Percentiles rank a stretch among this genome's conserved stretches.
These are phyloP conservation scores for Halichoerus grypus DNA, from an alignment of 2,113 vertebrate genomes.

Conservation along the genomic window DNA sequence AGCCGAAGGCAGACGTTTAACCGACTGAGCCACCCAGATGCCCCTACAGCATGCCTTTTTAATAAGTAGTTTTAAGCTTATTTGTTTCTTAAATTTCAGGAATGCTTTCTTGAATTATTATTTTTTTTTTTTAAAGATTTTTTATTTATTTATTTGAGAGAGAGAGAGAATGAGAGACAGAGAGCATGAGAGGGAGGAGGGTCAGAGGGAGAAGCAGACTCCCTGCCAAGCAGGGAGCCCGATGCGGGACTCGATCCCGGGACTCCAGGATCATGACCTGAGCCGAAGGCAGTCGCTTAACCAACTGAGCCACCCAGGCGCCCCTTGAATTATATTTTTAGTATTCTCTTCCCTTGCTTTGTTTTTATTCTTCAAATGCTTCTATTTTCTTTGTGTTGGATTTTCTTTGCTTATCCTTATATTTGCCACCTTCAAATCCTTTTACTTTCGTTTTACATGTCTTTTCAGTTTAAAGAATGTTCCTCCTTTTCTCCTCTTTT, in stretches of 20 bases:
- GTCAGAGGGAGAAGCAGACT: too few species aligned
- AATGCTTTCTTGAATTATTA: background rate
- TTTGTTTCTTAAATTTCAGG: constrained; percentile 24
- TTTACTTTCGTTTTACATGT: constrained; percentile 23
- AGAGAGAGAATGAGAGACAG: too few species aligned
- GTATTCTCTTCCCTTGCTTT: background rate
- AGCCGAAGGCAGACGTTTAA: too few species aligned
- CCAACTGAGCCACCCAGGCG: too few species aligned
- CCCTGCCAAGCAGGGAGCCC: too few species aligned
- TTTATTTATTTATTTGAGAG: too few species aligned
- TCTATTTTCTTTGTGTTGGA: background rate
- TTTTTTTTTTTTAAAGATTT: too few species aligned
- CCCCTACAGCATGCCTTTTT: background rate
- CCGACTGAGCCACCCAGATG: background rate
- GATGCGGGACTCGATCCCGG: too few species aligned
- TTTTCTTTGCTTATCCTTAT: constrained; percentile 18
- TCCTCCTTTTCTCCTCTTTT: background rate
- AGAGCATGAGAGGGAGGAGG: too few species aligned
- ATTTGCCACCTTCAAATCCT: background rate
- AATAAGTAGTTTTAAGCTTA: background rate
- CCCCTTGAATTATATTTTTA: background rate
- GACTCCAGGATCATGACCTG: too few species aligned
- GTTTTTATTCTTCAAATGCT: background rate
- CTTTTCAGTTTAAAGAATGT: background rate
- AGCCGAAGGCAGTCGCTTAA: too few species aligned